Conservation (phyloP, 1,140 invertebrate genomes). For the Drosophila albomicans region DNA sequence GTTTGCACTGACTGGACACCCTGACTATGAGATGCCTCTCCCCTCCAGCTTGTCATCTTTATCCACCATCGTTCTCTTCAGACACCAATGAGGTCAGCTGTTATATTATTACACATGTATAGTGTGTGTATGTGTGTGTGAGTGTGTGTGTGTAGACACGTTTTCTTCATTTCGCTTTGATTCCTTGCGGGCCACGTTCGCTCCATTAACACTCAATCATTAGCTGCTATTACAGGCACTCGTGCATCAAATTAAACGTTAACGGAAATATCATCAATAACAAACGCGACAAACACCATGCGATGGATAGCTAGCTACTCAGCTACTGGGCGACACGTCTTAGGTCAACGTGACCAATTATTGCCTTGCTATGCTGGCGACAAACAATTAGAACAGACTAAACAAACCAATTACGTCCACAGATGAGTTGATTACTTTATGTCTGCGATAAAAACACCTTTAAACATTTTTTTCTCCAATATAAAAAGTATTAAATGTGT, state of each 20-base stretch:
- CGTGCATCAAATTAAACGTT: constrained; percentile 78
- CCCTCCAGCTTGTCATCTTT: background rate
- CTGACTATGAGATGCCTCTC: constrained; percentile 18
- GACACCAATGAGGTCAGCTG: constrained; percentile 38
- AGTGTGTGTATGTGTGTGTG: too few species aligned
- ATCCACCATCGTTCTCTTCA: background rate
- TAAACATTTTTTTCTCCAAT: background rate
- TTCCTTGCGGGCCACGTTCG: constrained; percentile 66
- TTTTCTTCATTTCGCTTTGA: constrained; percentile 35
- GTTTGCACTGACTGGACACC: constrained; percentile 65
- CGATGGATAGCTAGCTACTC: background rate
- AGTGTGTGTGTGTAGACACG: background rate
- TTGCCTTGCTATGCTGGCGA: constrained; percentile 11
- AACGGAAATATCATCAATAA: constrained; percentile 74
- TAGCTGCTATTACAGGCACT: constrained; percentile 60
- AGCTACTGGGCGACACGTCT: constrained; percentile 26
- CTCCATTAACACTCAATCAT: constrained; percentile 80
- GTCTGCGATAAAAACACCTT: too few species aligned
- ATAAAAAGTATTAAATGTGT: background rate
- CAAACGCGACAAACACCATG: constrained; percentile 25
- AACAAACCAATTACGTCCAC: background rate
- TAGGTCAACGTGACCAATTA: constrained; percentile 47
- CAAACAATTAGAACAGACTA: constrained; percentile 41
- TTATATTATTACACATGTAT: constrained; percentile 26
- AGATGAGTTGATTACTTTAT: background rate